Evolutionary conservation across 2,888 invertebrate species (phyloP).

Genomic region (Congeria kusceri): DNA sequence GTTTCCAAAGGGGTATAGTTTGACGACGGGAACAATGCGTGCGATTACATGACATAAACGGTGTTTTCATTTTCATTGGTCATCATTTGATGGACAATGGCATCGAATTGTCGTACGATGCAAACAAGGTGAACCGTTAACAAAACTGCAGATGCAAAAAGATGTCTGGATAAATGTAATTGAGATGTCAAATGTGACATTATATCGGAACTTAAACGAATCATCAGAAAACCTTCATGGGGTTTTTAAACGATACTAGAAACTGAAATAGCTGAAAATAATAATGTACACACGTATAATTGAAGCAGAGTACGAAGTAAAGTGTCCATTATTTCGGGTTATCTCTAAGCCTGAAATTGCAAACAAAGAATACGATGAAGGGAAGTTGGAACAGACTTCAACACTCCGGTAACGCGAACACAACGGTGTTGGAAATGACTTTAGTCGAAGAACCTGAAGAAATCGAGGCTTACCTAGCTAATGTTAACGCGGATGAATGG

Average conservation of each 20-base stretch:
- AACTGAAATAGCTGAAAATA: neutral
- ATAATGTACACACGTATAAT: conserved; percentile 2
- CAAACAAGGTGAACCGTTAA: conserved; percentile 11
- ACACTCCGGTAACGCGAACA: conserved; percentile 1
- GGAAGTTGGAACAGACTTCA: neutral
- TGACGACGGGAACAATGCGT: conserved; percentile 18
- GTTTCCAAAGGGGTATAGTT: conserved; percentile 43
- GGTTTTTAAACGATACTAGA: too few species aligned
- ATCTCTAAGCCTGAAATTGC: neutral
- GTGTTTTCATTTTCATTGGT: conserved; percentile 33
- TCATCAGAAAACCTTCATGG: conserved; percentile 26
- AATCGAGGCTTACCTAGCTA: conserved; percentile 10
- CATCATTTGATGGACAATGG: conserved; percentile 43
- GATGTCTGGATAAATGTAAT: conserved; percentile 39
- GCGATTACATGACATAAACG: conserved; percentile 11
- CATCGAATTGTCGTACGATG: conserved; percentile 27
- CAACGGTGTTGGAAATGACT: conserved; percentile 6
- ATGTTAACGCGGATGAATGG: conserved; percentile 10
- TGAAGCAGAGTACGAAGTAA: neutral
- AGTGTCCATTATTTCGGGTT: conserved; percentile 2
- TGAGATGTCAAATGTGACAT: conserved; percentile 30
- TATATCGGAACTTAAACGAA: conserved; percentile 2
- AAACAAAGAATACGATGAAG: neutral
- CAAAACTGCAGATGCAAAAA: conserved; percentile 41
- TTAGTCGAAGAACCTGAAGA: neutral